Evolutionary conservation across 1,140 invertebrate genomes (phyloP).

Genomic region (Caenorhabditis inopinata): DNA sequence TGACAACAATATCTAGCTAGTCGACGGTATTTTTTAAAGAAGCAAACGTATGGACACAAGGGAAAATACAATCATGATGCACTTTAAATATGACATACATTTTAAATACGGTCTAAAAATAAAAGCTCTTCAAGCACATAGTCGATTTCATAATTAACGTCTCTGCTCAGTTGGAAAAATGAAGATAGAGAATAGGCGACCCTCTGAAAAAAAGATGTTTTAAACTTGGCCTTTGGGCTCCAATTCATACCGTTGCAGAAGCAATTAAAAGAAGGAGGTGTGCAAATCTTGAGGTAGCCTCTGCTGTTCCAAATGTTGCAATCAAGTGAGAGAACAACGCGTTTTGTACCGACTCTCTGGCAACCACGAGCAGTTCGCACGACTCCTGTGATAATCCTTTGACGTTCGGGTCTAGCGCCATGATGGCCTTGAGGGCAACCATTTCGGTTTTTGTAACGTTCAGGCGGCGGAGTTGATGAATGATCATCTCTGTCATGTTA

Average conservation of each 20-base stretch:
- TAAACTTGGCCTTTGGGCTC: not conserved
- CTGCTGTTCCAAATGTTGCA: slow-evolving; percentile 33
- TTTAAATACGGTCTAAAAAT: slow-evolving; percentile 2
- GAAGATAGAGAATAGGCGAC: slow-evolving; percentile 21
- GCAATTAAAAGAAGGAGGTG: slow-evolving; percentile 56
- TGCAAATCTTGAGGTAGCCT: slow-evolving; percentile 58
- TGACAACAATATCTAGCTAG: not conserved
- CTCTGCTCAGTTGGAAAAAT: slow-evolving; percentile 17
- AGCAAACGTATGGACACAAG: no score
- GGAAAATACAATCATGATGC: no score
- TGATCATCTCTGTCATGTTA: slow-evolving; percentile 37
- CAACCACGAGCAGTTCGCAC: slow-evolving; percentile 45
- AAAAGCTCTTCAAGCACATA: not conserved
- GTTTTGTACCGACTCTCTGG: slow-evolving; percentile 61
- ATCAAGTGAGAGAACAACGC: slow-evolving; percentile 57
- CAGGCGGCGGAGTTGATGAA: slow-evolving; percentile 27
- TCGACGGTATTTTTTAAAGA: not conserved
- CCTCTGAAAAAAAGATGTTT: slow-evolving; percentile 21
- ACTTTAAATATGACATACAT: no score
- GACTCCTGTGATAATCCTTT: slow-evolving; percentile 47
- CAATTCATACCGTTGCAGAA: slow-evolving; percentile 56
- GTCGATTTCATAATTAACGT: not conserved
- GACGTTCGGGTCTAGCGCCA: slow-evolving; percentile 59
- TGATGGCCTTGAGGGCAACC: slow-evolving; percentile 62
- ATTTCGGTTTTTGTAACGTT: slow-evolving; percentile 51